A percentile compares a stretch with the other conserved stretches of the same genome.
These are phyloP conservation scores for Otus sunia DNA, from an alignment of 2,113 vertebrate genomes.

Conservation along the genomic window DNA sequence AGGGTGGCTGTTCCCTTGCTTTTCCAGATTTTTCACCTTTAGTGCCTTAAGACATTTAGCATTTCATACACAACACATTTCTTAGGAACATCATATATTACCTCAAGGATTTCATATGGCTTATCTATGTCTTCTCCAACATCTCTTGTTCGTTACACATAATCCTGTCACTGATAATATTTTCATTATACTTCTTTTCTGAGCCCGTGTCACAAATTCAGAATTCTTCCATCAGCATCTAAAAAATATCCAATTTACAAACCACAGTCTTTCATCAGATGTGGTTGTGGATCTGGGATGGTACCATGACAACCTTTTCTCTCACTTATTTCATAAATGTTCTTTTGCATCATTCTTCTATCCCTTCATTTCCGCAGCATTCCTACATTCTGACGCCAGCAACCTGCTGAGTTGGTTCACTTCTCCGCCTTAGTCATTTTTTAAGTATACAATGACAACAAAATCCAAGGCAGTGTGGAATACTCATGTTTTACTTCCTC, in stretches of 20 bases:
- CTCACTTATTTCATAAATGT: background rate
- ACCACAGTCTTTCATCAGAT: background rate
- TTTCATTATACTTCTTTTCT: background rate
- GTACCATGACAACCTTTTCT: background rate
- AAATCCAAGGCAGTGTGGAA: background rate
- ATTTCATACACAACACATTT: background rate
- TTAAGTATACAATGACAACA: background rate
- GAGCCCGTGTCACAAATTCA: background rate
- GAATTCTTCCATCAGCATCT: background rate
- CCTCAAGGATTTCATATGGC: background rate
- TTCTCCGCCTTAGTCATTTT: background rate
- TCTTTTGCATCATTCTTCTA: background rate
- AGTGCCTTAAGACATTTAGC: background rate
- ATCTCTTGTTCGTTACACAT: background rate
- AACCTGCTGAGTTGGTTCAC: background rate
- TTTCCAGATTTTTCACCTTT: background rate
- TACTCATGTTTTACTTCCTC: background rate
- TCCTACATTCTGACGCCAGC: background rate
- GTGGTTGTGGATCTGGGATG: background rate
- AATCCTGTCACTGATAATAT: background rate
- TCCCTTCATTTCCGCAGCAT: background rate
- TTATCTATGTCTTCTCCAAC: background rate
- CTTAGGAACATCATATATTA: background rate
- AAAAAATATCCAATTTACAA: background rate
- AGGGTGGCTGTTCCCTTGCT: background rate